phyloP scores from a whole-genome alignment of 2,888 invertebrate genomes.

The Tenthredo distinguenda region DNA sequence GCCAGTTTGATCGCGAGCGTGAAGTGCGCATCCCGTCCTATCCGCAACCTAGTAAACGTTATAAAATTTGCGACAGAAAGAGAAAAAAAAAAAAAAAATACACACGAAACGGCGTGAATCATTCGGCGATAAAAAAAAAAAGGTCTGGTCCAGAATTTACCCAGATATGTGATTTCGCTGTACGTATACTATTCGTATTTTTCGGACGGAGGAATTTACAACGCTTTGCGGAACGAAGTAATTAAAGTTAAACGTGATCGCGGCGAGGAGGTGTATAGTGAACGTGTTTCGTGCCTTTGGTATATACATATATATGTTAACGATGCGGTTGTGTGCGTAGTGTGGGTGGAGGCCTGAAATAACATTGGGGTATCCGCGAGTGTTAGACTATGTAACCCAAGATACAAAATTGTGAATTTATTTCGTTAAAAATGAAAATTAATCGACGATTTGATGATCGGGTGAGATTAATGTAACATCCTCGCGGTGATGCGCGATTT shows the following conservation, averaged over 20 bases:
- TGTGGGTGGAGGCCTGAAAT: constrained; percentile 7
- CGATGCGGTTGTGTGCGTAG: neutral
- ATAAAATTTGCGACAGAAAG: neutral
- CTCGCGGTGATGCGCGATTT: too few relatives aligned
- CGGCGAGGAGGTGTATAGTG: neutral
- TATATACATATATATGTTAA: neutral
- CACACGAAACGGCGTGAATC: too few relatives aligned
- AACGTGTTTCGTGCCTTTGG: neutral
- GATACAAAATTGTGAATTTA: constrained; percentile 46
- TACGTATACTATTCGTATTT: too few relatives aligned
- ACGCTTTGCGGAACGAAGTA: neutral
- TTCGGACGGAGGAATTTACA: too few relatives aligned
- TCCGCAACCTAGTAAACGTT: neutral
- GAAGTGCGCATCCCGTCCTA: neutral
- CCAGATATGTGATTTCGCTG: too few relatives aligned
- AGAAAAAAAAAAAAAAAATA: too few relatives aligned
- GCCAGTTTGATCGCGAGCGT: neutral
- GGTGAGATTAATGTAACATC: too few relatives aligned
- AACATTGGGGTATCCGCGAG: neutral
- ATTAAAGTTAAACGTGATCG: neutral
- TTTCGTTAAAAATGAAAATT: too few relatives aligned
- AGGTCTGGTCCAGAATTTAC: too few relatives aligned
- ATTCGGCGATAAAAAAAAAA: too few relatives aligned
- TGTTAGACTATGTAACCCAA: neutral
- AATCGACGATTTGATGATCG: too few relatives aligned